Evolutionary conservation across 2,888 invertebrate species (phyloP).

Genomic region (Nebria salina): DNA sequence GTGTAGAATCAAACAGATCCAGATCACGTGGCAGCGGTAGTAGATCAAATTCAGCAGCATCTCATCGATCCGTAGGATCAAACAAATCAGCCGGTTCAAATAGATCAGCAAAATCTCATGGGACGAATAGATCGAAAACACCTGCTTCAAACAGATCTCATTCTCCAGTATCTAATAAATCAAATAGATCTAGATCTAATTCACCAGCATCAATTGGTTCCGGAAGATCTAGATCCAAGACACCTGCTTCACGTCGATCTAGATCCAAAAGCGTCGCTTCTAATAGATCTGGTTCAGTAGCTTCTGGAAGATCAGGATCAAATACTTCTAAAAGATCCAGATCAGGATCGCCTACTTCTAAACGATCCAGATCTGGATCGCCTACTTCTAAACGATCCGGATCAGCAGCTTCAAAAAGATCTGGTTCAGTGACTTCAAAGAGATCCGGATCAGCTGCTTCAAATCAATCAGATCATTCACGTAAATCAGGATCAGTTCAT

Average conservation of each 20-base stretch:
- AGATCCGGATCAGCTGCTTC: slow-evolving; percentile 61
- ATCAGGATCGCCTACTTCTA: slow-evolving; percentile 55
- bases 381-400: slow-evolving; percentile 53
- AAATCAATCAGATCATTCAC: slow-evolving; percentile 55
- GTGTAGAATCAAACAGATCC: slow-evolving; percentile 44
- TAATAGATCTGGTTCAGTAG: slow-evolving; percentile 49
- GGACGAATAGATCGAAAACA: slow-evolving; percentile 55
- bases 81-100: slow-evolving; percentile 51
- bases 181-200: slow-evolving; percentile 56
- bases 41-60: slow-evolving; percentile 46
- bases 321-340: slow-evolving; percentile 53
- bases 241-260: slow-evolving; percentile 45
- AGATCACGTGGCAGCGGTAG: slow-evolving; percentile 30
- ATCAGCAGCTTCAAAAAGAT: slow-evolving; percentile 54
- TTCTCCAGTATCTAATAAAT: slow-evolving; percentile 53
- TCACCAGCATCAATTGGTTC: slow-evolving; percentile 54
- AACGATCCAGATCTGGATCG: slow-evolving; percentile 48
- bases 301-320: slow-evolving; percentile 54
- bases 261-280: slow-evolving; percentile 53
- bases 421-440: slow-evolving; percentile 62
- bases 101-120: slow-evolving; percentile 47
- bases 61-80: slow-evolving; percentile 48
- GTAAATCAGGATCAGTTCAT: slow-evolving; percentile 47
- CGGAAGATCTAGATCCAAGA: slow-evolving; percentile 49
- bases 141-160: slow-evolving; percentile 53